Percentiles rank a stretch among this genome's conserved stretches.
These are phyloP conservation scores for Alauda arvensis DNA, from an alignment of 2,797 vertebrate genomes.

Conservation along the genomic window DNA sequence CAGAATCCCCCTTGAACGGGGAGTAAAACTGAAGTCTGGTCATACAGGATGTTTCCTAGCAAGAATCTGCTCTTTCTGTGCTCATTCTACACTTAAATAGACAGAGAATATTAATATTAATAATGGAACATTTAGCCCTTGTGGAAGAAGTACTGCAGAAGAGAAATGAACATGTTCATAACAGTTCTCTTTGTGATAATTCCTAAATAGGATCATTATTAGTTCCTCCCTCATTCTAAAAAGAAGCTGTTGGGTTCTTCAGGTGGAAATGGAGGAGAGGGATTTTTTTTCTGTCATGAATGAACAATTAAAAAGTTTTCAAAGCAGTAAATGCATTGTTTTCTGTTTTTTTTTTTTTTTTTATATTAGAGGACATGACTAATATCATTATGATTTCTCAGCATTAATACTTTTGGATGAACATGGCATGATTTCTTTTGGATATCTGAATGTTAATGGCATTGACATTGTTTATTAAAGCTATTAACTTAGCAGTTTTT, in stretches of 20 bases:
- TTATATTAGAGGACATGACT: not conserved
- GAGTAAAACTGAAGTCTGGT: not conserved
- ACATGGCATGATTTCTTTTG: not conserved
- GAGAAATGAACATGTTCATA: accelerated
- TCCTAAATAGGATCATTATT: no score
- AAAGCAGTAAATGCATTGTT: not conserved
- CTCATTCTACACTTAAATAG: not conserved
- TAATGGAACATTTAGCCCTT: not conserved
- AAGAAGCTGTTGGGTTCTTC: not conserved
- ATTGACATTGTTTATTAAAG: conserved; percentile 10
- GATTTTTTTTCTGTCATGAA: not conserved
- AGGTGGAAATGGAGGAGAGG: not conserved
- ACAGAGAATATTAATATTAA: not conserved
- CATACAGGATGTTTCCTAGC: not conserved
- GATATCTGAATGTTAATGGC: conserved; percentile 1
- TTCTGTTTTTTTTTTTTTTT: no score
- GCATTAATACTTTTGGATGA: not conserved
- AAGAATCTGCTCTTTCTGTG: not conserved
- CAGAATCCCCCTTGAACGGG: not conserved
- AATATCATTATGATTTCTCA: not conserved
- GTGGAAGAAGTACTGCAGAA: not conserved
- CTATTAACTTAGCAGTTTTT: conserved; percentile 1
- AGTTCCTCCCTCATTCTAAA: not conserved
- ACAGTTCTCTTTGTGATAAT: not conserved
- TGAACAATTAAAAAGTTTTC: not conserved